Percentiles rank a stretch among this genome's conserved stretches.
These are phyloP conservation scores for Cherax destructor DNA, from an alignment of 1,140 invertebrate genomes.

Conservation along the genomic window DNA sequence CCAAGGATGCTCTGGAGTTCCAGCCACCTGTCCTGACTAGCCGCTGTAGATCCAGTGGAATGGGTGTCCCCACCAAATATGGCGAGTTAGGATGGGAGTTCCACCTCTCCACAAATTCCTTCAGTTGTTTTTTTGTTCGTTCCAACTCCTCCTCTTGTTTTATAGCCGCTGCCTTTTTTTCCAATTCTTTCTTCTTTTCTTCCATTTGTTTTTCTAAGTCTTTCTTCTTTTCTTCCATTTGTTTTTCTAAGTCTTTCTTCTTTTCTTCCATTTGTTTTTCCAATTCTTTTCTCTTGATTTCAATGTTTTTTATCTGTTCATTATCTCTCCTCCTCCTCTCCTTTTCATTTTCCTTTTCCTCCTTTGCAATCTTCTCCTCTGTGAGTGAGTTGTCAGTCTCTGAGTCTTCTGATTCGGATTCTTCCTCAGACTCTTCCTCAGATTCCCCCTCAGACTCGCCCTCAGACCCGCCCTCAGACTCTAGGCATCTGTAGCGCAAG, in stretches of 20 bases:
- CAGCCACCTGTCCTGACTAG: not conserved
- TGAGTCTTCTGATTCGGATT: not conserved
- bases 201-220: slow-evolving; percentile 2
- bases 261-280: slow-evolving; percentile 90
- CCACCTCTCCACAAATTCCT: slow-evolving; percentile 90
- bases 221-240: slow-evolving; percentile 11
- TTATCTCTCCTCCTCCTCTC: slow-evolving; percentile 78
- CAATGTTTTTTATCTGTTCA: not conserved
- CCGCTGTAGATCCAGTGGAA: slow-evolving; percentile 45
- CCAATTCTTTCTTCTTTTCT: slow-evolving; percentile 8
- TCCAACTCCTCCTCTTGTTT: slow-evolving; percentile 79
- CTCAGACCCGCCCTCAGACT: not conserved
- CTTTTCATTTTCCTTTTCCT: slow-evolving; percentile 15
- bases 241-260: slow-evolving; percentile 78
- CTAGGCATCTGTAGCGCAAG: not conserved
- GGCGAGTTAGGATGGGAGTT: slow-evolving; percentile 89
- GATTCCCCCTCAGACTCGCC: not conserved
- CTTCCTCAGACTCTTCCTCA: no score
- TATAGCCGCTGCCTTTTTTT: slow-evolving; percentile 7
- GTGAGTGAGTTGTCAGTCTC: not conserved
- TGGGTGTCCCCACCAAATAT: slow-evolving; percentile 83
- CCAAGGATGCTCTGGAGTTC: slow-evolving; percentile 71
- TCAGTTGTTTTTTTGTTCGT: slow-evolving; percentile 89
- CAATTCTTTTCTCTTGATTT: not conserved
- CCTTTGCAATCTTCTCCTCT: not conserved